Percentiles rank a stretch among this genome's conserved stretches.
These are phyloP conservation scores for Fulmarus glacialis DNA, from an alignment of 2,113 vertebrate species.

Conservation along the genomic window DNA sequence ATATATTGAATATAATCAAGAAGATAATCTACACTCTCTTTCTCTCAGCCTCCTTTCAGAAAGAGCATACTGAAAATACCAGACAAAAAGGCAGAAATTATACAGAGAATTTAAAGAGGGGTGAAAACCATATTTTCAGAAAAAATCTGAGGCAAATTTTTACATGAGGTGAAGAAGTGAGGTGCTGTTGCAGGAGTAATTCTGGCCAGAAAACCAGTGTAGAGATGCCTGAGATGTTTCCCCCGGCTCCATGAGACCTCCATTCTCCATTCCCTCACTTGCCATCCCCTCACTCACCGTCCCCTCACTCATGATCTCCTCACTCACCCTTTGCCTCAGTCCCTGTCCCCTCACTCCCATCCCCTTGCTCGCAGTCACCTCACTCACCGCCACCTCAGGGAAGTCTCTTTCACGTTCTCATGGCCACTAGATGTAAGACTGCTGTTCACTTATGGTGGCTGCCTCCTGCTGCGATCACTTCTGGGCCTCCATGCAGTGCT, in stretches of 20 bases:
- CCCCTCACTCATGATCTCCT: not conserved
- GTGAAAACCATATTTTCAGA: not conserved
- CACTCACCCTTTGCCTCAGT: too few relatives aligned
- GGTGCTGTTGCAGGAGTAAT: not conserved
- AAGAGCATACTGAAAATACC: not conserved
- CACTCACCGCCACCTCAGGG: rapidly evolving
- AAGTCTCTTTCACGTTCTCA: not conserved
- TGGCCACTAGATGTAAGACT: not conserved
- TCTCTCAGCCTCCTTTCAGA: not conserved
- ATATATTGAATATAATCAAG: not conserved
- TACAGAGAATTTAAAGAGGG: not conserved
- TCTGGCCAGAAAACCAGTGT: not conserved
- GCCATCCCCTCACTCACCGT: rapidly evolving
- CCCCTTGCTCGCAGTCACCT: not conserved
- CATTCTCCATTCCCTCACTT: not conserved
- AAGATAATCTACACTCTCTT: not conserved
- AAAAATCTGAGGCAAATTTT: not conserved
- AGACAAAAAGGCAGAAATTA: not conserved
- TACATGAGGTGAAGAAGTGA: not conserved
- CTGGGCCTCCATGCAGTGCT: not conserved
- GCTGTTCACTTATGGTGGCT: not conserved
- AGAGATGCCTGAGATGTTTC: not conserved
- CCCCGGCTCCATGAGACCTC: not conserved
- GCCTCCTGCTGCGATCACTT: rapidly evolving
- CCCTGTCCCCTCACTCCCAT: not conserved